Conservation (phyloP, 2,888 invertebrate species). For the Pecten maximus region DNA sequence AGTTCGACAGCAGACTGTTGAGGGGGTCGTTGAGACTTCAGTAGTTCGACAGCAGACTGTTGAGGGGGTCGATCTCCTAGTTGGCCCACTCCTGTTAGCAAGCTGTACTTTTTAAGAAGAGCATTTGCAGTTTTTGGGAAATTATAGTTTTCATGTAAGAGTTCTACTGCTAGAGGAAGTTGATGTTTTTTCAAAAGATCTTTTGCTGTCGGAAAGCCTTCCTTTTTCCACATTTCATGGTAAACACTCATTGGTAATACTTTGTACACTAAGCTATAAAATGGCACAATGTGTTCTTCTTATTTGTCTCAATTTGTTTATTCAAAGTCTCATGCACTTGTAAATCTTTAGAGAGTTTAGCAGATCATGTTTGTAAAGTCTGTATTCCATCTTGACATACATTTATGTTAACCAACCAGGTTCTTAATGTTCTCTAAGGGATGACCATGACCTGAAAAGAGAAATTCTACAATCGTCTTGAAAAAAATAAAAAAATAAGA, state of each 20-base stretch:
- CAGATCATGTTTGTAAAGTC: too few relatives aligned
- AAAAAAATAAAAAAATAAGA: too few relatives aligned
- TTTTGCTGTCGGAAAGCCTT: neutral
- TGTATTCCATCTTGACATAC: too few relatives aligned
- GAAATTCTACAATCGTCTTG: neutral
- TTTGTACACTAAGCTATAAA: too few relatives aligned
- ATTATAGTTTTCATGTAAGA: neutral
- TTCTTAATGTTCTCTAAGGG: too few relatives aligned
- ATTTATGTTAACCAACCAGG: too few relatives aligned
- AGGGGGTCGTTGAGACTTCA: conserved; percentile 2
- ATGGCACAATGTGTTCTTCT: too few relatives aligned
- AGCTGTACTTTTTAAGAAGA: neutral
- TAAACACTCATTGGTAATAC: neutral
- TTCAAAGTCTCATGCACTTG: too few relatives aligned
- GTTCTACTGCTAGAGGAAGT: neutral
- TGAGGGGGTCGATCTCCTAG: neutral
- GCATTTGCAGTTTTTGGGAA: neutral
- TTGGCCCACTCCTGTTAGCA: neutral
- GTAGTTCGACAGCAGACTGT: neutral
- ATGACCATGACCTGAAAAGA: neutral
- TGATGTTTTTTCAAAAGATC: neutral
- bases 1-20: neutral
- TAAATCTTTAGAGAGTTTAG: too few relatives aligned
- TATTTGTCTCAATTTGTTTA: too few relatives aligned
- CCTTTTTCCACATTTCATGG: neutral